phyloP scores from a whole-genome alignment of 1,140 invertebrate species.

The Drosophila tropicalis region DNA sequence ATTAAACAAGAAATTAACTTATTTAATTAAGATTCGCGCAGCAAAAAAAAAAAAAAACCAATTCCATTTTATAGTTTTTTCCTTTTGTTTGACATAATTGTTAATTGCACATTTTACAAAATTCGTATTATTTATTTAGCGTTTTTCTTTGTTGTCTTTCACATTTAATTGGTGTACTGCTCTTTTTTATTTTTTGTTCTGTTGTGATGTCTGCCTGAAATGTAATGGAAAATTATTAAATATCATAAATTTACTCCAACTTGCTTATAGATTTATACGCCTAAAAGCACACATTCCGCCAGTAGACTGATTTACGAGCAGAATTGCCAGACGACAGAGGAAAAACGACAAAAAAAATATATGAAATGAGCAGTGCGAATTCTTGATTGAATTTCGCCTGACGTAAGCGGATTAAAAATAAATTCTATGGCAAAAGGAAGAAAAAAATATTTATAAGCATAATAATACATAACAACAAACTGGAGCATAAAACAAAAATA shows the following conservation, averaged over 20 bases:
- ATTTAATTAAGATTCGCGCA: constrained; percentile 25
- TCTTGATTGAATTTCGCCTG: constrained; percentile 67
- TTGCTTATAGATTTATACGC: constrained; percentile 34
- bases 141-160: neutral
- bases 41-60: constrained; percentile 4
- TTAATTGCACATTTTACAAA: constrained; percentile 15
- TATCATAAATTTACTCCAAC: constrained; percentile 48
- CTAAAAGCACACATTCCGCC: constrained; percentile 42
- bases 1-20: constrained; percentile 35
- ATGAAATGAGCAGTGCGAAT: constrained; percentile 43
- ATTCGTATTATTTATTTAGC: constrained; percentile 3
- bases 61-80: neutral
- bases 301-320: constrained; percentile 44
- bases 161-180: constrained; percentile 2
- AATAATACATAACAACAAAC: constrained; percentile 43
- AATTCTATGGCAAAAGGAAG: constrained; percentile 49
- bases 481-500: constrained; percentile 56
- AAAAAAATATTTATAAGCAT: constrained; percentile 19
- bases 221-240: constrained; percentile 35
- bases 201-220: constrained; percentile 18
- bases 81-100: constrained; percentile 15
- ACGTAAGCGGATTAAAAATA: constrained; percentile 69
- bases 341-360: constrained; percentile 2
- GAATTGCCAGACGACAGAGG: constrained; percentile 10
- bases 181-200: neutral